Percentiles rank a stretch among this genome's conserved stretches.
These are phyloP conservation scores for Eilema caniola DNA, from an alignment of 2,888 invertebrate species.

Conservation along the genomic window DNA sequence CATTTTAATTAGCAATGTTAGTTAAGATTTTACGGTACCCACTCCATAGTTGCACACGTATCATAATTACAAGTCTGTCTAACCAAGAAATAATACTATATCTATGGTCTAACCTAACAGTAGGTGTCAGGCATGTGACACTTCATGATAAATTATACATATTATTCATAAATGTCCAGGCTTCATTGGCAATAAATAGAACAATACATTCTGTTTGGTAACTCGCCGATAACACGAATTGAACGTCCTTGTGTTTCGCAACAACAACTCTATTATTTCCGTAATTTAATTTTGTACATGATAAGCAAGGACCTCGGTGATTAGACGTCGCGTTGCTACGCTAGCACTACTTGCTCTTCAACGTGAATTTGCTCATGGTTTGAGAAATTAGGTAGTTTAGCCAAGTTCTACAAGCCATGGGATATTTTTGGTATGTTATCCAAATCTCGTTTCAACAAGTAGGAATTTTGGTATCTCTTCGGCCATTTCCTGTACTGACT, in stretches of 20 bases:
- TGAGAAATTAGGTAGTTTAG: not conserved
- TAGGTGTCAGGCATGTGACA: no score
- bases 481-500: not conserved
- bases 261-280: conserved; percentile 42
- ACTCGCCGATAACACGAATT: conserved; percentile 31
- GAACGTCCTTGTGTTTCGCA: conserved; percentile 44
- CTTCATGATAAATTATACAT: not conserved
- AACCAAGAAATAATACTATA: no score
- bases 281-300: conserved; percentile 41
- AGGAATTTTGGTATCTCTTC: not conserved
- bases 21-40: not conserved
- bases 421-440: not conserved
- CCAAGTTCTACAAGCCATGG: not conserved
- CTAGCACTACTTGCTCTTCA: not conserved
- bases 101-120: no score
- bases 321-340: conserved; percentile 32
- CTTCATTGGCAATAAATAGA: not conserved
- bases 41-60: not conserved
- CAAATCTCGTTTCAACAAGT: not conserved
- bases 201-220: conserved; percentile 8
- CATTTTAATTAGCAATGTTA: not conserved
- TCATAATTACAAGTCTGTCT: not conserved
- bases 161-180: not conserved
- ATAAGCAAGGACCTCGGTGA: conserved; percentile 40
- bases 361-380: not conserved